Conservation (phyloP, 2,113 vertebrate genomes). For the Ammodytes dubius region DNA sequence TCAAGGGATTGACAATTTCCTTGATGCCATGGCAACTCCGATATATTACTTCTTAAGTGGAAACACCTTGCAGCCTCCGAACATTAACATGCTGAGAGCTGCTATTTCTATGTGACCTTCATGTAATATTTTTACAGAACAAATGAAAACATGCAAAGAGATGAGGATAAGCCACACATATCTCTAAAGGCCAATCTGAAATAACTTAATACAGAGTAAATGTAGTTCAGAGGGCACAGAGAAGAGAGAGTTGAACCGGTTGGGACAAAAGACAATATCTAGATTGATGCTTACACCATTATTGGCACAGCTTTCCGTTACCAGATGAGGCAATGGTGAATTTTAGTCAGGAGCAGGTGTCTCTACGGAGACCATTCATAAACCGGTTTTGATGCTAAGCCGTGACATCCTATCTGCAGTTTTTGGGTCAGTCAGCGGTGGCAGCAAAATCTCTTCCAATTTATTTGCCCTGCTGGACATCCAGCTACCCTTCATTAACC, state of each 20-base stretch:
- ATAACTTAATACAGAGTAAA: slow-evolving; percentile 22
- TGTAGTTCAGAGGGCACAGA: not conserved
- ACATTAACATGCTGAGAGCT: slow-evolving; percentile 1
- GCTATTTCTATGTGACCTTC: slow-evolving; percentile 16
- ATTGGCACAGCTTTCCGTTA: not conserved
- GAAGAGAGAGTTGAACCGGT: not conserved
- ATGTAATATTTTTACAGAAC: not conserved
- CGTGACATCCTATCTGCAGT: not conserved
- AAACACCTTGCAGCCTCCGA: not conserved
- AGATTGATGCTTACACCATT: not conserved
- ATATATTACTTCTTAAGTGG: not conserved
- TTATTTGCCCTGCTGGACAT: not conserved
- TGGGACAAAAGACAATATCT: too few relatives aligned
- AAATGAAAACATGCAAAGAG: slow-evolving; percentile 9
- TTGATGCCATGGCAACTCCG: not conserved
- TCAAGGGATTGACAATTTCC: not conserved
- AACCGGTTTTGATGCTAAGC: not conserved
- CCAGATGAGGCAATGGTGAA: not conserved
- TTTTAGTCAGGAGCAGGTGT: not conserved
- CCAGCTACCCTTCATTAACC: not conserved
- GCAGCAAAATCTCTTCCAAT: not conserved
- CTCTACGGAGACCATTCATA: not conserved
- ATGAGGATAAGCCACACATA: not conserved
- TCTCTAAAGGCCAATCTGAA: not conserved
- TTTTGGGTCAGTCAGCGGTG: not conserved